Base-by-base conservation (phyloP, 2,113 vertebrate species). In the Falcunculus frontatus region DNA sequence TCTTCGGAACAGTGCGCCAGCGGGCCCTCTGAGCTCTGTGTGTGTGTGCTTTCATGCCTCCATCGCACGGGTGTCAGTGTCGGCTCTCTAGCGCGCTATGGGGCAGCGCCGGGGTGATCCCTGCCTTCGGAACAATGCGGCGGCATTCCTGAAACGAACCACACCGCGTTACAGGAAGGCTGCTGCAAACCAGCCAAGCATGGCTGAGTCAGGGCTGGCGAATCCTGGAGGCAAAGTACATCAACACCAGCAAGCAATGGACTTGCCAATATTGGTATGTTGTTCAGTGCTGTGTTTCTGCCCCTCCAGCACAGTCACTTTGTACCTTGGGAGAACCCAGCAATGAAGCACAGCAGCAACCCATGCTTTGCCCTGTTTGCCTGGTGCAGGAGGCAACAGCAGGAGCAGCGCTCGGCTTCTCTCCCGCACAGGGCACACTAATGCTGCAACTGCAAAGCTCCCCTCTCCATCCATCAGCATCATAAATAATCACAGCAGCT, bases 341-440 rank as follows among this genome's bases (percentile, higher is more conserved):
- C 49, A 44, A 39, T 1, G 11, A 47, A 82, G 35, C 0, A 1
- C 59, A 57, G 73, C 68, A 57, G 60, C 1, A 1, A 30, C 30
- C 1, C 1, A 26, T 12, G 6, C 14, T 29, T 20, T 10, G 14
- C 46, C 41, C 69, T 29, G 3, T 57, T 16, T 33, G 64, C 27
- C 73, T 42, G 13, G 27, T 1, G 15, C 47, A 46, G 75, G 47
- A 84, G 44, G 20, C 27, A 46, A 18, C 41, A 65, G 16, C 50
- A 87, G 73, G 52, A 79, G 56, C 1, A 1, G n/a, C 0, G 0
- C 53, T 78, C 1, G 0, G 49, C 21, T 52, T 52, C 57, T 73
- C 16, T 63, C 32, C 47, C 2, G 2, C 0, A 0, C 37, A 4
- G 10, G 4, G 64, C 63, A 73, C 2, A 4, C 33, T 12, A 9